These are phyloP conservation scores for Nomada fabriciana DNA, from an alignment of 2,888 invertebrate genomes.

Conservation along the genomic window DNA sequence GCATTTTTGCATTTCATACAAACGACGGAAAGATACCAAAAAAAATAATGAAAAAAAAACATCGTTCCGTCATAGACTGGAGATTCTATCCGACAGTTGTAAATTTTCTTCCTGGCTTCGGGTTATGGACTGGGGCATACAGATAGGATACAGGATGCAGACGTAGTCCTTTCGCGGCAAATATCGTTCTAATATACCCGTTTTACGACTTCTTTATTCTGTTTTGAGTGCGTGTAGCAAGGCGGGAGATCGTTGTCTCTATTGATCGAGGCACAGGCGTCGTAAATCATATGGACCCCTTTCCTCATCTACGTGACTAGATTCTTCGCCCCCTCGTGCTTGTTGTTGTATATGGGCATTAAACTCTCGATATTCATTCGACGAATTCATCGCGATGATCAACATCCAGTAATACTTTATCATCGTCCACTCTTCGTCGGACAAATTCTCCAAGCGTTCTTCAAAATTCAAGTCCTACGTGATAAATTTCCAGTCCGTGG, in stretches of 20 bases:
- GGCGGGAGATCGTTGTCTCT: background rate
- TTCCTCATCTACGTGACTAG: constrained; percentile 51
- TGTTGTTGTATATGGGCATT: constrained; percentile 18
- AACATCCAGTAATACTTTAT: background rate
- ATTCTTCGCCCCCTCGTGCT: constrained; percentile 13
- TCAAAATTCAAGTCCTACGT: no score
- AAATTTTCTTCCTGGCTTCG: background rate
- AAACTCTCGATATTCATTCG: constrained; percentile 1
- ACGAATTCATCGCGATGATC: constrained; percentile 10
- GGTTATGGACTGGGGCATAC: background rate
- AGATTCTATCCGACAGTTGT: background rate
- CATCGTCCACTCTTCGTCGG: background rate
- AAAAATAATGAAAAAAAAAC: background rate
- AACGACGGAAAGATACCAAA: background rate
- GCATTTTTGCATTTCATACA: background rate
- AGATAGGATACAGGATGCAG: no score
- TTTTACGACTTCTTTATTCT: constrained; percentile 12
- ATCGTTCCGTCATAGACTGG: background rate
- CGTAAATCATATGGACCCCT: constrained; percentile 64
- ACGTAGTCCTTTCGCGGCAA: background rate
- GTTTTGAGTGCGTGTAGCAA: constrained; percentile 1
- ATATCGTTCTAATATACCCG: constrained; percentile 16
- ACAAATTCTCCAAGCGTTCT: background rate
- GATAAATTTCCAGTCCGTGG: background rate
- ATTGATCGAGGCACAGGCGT: constrained; percentile 32